Evolutionary conservation across 2,797 vertebrate species (phyloP).

Genomic region (Microctenopoma steveboyesi): DNA sequence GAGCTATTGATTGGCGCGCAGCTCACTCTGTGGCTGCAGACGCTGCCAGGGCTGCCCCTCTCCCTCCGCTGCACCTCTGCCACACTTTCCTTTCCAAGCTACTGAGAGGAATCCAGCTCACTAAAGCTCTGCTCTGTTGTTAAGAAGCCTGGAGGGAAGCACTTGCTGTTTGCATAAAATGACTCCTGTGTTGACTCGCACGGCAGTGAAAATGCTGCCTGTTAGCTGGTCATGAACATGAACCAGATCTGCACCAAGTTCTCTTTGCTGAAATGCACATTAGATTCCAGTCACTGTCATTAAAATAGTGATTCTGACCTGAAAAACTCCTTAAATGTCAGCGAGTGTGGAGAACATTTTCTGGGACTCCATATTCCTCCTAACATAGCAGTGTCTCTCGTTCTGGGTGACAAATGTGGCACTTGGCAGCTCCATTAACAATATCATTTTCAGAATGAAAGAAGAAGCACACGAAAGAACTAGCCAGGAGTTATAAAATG

Average conservation of each 20-base stretch:
- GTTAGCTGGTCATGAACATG: constrained; percentile 13
- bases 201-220: constrained; percentile 11
- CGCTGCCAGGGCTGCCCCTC: constrained; percentile 65
- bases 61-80: constrained; percentile 36
- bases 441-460: constrained; percentile 8
- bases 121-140: constrained; percentile 43
- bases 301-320: constrained; percentile 7
- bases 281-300: neutral
- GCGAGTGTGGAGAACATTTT: constrained; percentile 3
- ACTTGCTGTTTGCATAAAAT: constrained; percentile 56
- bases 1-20: constrained; percentile 69
- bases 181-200: constrained; percentile 25
- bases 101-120: constrained; percentile 49
- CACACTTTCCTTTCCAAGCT: constrained; percentile 45
- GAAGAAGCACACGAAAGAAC: constrained; percentile 11
- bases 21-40: constrained; percentile 52
- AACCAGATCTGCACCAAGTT: neutral
- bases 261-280: constrained; percentile 1
- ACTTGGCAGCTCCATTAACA: constrained; percentile 23
- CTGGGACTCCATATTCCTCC: constrained; percentile 4
- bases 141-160: constrained; percentile 48
- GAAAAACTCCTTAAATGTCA: constrained; percentile 15
- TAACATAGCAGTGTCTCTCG: constrained; percentile 10
- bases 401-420: constrained; percentile 31
- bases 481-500: constrained; percentile 19